A percentile compares a stretch with the other conserved stretches of the same genome.
Conservation (phyloP, 2,797 vertebrate genomes). For the Myripristis murdjan region DNA sequence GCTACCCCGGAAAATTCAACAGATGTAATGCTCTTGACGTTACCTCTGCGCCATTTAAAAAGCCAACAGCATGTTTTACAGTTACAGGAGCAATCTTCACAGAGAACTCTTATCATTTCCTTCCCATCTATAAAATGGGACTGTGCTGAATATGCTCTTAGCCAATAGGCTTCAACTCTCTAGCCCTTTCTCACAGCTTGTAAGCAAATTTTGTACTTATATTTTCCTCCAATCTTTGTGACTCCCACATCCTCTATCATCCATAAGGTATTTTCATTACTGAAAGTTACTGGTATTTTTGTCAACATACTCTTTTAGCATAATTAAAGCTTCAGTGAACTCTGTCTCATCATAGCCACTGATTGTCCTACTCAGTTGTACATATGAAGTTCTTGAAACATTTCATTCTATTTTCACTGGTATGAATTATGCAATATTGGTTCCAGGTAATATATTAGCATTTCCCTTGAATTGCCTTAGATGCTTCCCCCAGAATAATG, state of each 20-base stretch:
- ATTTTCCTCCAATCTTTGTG: conserved; percentile 38
- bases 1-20: conserved; percentile 81
- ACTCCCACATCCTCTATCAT: conserved; percentile 31
- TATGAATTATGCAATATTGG: conserved; percentile 40
- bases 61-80: conserved; percentile 43
- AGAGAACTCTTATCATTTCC: conserved; percentile 39
- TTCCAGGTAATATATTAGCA: conserved; percentile 34
- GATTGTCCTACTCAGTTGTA: conserved; percentile 46
- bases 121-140: conserved; percentile 30
- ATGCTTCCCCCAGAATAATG: conserved; percentile 43
- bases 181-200: conserved; percentile 51
- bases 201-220: conserved; percentile 44
- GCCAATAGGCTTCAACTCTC: conserved; percentile 42
- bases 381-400: conserved; percentile 3
- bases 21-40: conserved; percentile 59
- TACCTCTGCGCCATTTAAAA: conserved; percentile 30
- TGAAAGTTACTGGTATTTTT: conserved; percentile 41
- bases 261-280: conserved; percentile 25
- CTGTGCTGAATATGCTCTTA: conserved; percentile 35
- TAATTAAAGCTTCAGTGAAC: background rate
- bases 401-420: conserved; percentile 30
- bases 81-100: conserved; percentile 49
- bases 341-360: conserved; percentile 13
- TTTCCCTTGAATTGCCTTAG: conserved; percentile 31
- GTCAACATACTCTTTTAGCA: conserved; percentile 38